These are phyloP conservation scores for Ommatoiulus sabulosus DNA, from an alignment of 2,888 invertebrate genomes.

Conservation along the genomic window DNA sequence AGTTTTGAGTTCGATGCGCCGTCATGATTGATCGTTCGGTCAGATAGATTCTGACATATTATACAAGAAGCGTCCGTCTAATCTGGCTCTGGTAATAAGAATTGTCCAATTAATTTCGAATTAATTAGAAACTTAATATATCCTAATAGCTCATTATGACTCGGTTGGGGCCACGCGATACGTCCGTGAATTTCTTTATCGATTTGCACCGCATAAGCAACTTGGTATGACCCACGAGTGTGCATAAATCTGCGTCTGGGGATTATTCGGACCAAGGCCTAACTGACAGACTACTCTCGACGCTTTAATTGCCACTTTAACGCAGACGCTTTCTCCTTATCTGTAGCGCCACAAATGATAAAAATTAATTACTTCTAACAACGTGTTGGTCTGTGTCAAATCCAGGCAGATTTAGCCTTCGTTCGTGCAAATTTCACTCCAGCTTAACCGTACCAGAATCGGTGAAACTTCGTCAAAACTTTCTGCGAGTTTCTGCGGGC, in stretches of 20 bases:
- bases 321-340: background rate
- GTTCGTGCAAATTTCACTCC: background rate
- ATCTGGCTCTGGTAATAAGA: background rate
- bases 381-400: constrained; percentile 4
- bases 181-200: constrained; percentile 2
- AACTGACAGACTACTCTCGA: constrained; percentile 11
- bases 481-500: background rate
- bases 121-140: constrained; percentile 11
- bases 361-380: background rate
- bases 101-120: constrained; percentile 2
- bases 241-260: background rate
- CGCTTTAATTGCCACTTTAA: background rate
- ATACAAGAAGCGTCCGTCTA: background rate
- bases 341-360: background rate
- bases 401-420: background rate
- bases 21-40: too few relatives aligned
- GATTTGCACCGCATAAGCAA: background rate
- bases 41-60: too few relatives aligned
- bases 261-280: constrained; percentile 34
- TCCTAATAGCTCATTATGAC: background rate
- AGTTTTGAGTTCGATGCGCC: background rate
- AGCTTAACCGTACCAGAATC: too few relatives aligned
- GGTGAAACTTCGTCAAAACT: background rate
- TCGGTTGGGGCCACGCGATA: constrained; percentile 27
- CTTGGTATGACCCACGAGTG: background rate